Base-by-base conservation (phyloP, 1,140 invertebrate genomes). In the Glossosoma conforme region DNA sequence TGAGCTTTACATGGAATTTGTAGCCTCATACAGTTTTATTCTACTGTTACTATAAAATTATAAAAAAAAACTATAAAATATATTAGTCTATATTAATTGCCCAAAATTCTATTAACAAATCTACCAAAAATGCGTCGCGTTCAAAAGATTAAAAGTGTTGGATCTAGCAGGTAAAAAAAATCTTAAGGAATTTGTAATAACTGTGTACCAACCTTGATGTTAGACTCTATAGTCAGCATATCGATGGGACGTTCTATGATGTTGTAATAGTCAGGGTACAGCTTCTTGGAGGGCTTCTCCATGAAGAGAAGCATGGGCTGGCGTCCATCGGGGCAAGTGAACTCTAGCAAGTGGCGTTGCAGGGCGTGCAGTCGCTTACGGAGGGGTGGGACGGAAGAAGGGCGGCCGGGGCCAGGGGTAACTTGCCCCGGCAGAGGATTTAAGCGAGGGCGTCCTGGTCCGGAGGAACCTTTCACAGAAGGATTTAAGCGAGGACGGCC, bases 251-350 rank as follows among this genome's bases (percentile, higher is more conserved):
- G 87, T 24, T 85, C 78, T 50, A 98, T 98, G 1, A 97, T 84
- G 69, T 93, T 85, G 71, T 97, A 97, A 70, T 97, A 97, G 66
- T 96, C 93, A 0, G 94, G 91, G 71, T 97, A 98, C 14, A 93
- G 73, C 67, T 96, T 95, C 62, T 91, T 93, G 1, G 90, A 94
- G 2, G 96, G 96, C 65, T 97, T 92, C 67, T 95, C 91, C 87
- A 98, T 90, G 65, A 99, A 99, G 60, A 91, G 82, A 28, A 91
- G 72, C 72, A 96, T 91, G 1, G 93, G 85, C 50, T 89, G 83
- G 20, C 94, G 75, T 4, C 89, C 91, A 63, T 90, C 87, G 0
- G 76, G 78, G 74, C 79, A 87, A 8, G 86, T 79, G 66, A 83
- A 87, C 64, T 90, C 88, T 22, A 88, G 76, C 15, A 90, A 70